phyloP scores from a whole-genome alignment of 2,797 vertebrate genomes.

The Acipenser transmontanus region DNA sequence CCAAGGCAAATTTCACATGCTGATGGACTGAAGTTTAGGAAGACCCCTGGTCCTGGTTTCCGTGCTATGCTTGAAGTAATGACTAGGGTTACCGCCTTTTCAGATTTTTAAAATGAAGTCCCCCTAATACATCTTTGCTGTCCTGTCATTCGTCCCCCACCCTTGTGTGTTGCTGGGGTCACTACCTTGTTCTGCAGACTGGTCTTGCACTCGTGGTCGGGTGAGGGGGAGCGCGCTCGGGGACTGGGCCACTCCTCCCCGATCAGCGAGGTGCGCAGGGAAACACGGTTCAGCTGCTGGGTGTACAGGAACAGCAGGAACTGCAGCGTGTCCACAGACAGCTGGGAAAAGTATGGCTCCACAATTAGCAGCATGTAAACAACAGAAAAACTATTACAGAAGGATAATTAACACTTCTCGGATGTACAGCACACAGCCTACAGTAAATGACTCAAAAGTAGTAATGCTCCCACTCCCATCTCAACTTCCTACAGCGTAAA shows the following conservation, averaged over 20 bases:
- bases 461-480: too few relatives aligned
- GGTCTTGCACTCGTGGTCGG: constrained; percentile 66
- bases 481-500: too few relatives aligned
- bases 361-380: too few relatives aligned
- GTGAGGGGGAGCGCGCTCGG: constrained; percentile 59
- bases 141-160: neutral
- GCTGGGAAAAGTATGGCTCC: constrained; percentile 43
- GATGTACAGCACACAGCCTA: too few relatives aligned
- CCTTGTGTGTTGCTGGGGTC: neutral
- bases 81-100: too few relatives aligned
- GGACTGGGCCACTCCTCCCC: constrained; percentile 91
- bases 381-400: too few relatives aligned
- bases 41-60: too few relatives aligned
- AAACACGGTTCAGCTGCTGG: constrained; percentile 86
- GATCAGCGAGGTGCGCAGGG: constrained; percentile 79
- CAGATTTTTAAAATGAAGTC: too few relatives aligned
- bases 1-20: neutral
- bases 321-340: constrained; percentile 84
- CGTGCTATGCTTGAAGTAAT: too few relatives aligned
- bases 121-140: too few relatives aligned
- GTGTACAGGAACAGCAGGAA: constrained; percentile 91
- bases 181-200: constrained; percentile 78
- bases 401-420: too few relatives aligned
- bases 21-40: neutral
- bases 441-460: too few relatives aligned